phyloP scores from a whole-genome alignment of 2,113 vertebrate species.

The Desmodus rotundus region DNA sequence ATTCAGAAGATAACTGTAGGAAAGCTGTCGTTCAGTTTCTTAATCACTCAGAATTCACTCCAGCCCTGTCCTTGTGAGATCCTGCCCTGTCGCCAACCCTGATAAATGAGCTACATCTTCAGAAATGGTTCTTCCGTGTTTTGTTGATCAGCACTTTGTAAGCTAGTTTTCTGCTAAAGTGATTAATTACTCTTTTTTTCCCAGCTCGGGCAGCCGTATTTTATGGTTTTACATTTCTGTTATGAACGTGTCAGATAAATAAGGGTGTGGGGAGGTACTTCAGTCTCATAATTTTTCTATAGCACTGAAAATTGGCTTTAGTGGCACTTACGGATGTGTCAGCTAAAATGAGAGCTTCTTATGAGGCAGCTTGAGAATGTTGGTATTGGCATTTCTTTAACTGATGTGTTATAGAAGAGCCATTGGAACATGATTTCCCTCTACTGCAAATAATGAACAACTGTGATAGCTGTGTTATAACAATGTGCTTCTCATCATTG shows the following conservation, averaged over 20 bases:
- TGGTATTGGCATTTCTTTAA: constrained; percentile 82
- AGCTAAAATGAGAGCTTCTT: constrained; percentile 53
- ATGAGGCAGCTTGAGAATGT: constrained; percentile 42
- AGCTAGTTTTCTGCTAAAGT: constrained; percentile 40
- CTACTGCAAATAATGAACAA: constrained; percentile 79
- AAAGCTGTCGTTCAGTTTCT: not conserved
- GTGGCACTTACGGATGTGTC: not conserved
- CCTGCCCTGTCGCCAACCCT: not conserved
- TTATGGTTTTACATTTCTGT: constrained; percentile 48
- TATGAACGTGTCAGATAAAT: constrained; percentile 36
- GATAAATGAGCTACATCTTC: not conserved
- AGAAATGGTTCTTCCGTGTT: constrained; percentile 7
- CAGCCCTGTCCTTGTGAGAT: not conserved
- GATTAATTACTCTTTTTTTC: constrained; percentile 56
- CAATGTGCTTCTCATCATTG: constrained; percentile 31
- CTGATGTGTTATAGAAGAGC: constrained; percentile 82
- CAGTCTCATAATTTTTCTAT: constrained; percentile 11
- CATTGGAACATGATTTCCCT: constrained; percentile 74
- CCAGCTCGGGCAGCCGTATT: not conserved
- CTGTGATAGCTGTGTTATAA: constrained; percentile 75
- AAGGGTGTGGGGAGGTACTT: not conserved
- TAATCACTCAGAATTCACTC: not conserved
- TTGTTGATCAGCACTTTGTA: constrained; percentile 44
- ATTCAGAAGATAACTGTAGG: not conserved
- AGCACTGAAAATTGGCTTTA: constrained; percentile 50